These are phyloP conservation scores for Maylandia zebra DNA, from an alignment of 2,113 vertebrate genomes.

Conservation along the genomic window DNA sequence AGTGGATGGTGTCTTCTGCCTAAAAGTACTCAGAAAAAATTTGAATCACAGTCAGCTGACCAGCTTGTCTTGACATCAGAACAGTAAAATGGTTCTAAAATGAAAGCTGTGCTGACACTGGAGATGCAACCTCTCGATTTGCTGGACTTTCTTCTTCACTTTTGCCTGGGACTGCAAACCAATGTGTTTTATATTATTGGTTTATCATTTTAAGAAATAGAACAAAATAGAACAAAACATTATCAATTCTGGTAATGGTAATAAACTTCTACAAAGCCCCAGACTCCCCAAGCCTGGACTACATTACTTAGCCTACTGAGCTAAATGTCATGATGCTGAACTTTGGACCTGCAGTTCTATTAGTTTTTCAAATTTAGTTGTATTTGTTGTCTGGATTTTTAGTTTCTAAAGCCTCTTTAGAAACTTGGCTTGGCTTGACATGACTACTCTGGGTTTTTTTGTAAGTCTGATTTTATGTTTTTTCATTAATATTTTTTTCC, in stretches of 20 bases:
- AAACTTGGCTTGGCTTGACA: neutral
- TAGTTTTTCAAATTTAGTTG: neutral
- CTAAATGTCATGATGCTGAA: neutral
- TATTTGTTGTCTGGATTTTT: neutral
- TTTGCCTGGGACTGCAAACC: neutral
- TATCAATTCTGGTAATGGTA: neutral
- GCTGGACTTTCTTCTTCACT: neutral
- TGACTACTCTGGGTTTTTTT: rapidly evolving
- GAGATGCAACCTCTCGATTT: neutral
- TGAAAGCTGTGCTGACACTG: neutral
- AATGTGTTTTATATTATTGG: neutral
- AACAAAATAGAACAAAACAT: neutral
- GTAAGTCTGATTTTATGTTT: neutral
- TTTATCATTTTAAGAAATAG: neutral
- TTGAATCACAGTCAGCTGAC: neutral
- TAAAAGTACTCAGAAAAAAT: neutral
- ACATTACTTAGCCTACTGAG: neutral
- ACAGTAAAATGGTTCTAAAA: neutral
- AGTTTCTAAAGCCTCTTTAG: neutral
- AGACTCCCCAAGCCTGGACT: neutral
- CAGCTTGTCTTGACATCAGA: neutral
- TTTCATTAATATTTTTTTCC: neutral
- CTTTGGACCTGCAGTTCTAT: neutral
- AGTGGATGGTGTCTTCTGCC: neutral
- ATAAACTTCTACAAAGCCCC: neutral